A percentile compares a stretch with the other conserved stretches of the same genome.
phyloP scores from a whole-genome alignment of 2,113 vertebrate genomes.

The Mastomys natalensis region DNA sequence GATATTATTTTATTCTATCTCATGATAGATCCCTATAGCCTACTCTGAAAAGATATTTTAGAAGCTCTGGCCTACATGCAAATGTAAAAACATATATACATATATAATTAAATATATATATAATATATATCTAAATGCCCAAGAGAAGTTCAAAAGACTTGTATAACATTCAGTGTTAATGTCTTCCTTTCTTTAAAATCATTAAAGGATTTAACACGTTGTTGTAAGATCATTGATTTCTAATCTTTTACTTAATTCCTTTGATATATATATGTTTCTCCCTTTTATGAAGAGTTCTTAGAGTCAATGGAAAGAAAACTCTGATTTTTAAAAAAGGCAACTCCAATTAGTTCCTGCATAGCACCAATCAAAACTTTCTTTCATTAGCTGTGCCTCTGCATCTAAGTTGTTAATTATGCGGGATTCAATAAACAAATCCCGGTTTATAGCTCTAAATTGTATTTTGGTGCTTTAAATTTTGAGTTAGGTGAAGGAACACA shows the following conservation, averaged over 20 bases:
- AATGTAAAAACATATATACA: constrained; percentile 91
- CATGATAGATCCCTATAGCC: constrained; percentile 92
- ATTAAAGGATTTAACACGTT: constrained; percentile 89
- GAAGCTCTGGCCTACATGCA: constrained; percentile 92
- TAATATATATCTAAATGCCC: constrained; percentile 71
- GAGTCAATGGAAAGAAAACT: constrained; percentile 75
- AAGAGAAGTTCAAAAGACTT: constrained; percentile 87
- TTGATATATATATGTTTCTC: constrained; percentile 78
- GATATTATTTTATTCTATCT: constrained; percentile 90
- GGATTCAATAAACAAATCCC: constrained; percentile 66
- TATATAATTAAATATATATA: constrained; percentile 69
- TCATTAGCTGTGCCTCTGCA: constrained; percentile 71
- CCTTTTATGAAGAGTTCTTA: constrained; percentile 80
- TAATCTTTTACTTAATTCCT: constrained; percentile 79
- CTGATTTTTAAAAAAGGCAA: constrained; percentile 61
- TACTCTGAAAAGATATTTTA: constrained; percentile 94
- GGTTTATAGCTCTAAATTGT: constrained; percentile 76
- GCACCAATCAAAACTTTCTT: constrained; percentile 76
- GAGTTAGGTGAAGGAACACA: constrained; percentile 75
- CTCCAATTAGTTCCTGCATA: constrained; percentile 58
- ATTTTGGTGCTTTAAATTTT: constrained; percentile 81
- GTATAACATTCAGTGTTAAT: constrained; percentile 92
- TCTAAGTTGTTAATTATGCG: constrained; percentile 59
- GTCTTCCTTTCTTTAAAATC: constrained; percentile 92
- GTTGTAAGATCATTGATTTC: constrained; percentile 83